These are phyloP conservation scores for Eospalax fontanierii DNA, from an alignment of 2,797 vertebrate species.

Conservation along the genomic window DNA sequence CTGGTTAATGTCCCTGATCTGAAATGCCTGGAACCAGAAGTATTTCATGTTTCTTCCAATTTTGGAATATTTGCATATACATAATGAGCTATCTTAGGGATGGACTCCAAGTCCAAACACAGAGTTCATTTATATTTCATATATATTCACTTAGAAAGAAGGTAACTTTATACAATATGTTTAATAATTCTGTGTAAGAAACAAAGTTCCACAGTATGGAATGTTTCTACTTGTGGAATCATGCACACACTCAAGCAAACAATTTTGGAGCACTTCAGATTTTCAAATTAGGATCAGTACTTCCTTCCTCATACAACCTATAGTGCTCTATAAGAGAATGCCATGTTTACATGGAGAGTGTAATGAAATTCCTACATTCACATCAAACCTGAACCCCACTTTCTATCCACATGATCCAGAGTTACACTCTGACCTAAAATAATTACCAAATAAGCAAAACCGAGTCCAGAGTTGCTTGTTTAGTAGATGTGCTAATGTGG, in stretches of 20 bases:
- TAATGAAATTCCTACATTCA: neutral
- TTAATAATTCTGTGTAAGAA: neutral
- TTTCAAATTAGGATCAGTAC: neutral
- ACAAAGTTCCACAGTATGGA: neutral
- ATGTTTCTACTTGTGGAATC: neutral
- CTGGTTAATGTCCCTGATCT: neutral
- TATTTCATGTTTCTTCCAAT: neutral
- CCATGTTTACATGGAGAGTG: neutral
- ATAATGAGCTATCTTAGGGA: neutral
- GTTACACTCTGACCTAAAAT: neutral
- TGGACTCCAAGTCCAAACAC: neutral
- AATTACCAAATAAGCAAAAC: neutral
- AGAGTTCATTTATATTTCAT: neutral
- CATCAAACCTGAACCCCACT: neutral
- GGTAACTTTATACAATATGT: neutral
- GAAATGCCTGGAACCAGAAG: neutral
- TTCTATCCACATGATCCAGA: neutral
- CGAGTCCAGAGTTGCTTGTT: constrained; percentile 34
- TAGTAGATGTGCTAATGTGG: neutral
- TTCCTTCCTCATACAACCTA: neutral
- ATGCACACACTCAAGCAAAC: neutral
- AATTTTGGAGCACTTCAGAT: neutral
- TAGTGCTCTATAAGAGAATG: neutral
- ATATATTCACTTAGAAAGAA: neutral
- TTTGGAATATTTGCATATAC: neutral